A percentile compares a stretch with the other conserved stretches of the same genome.
Evolutionary conservation across 1,140 invertebrate species (phyloP).

Genomic region (Calliopsis andreniformis): DNA sequence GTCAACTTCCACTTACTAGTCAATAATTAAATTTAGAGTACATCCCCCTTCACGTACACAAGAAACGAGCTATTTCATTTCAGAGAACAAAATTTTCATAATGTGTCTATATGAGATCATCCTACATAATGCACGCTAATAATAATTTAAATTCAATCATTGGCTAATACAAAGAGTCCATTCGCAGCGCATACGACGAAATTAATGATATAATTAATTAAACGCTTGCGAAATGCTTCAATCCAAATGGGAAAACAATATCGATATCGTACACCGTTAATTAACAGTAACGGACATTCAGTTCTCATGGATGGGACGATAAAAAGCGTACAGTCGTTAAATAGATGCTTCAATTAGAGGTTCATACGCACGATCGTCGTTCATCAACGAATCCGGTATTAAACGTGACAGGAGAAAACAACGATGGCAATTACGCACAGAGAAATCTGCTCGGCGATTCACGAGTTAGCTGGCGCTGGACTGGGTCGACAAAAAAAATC

Average conservation of each 20-base stretch:
- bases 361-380: background rate
- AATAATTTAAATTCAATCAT: slow-evolving; percentile 16
- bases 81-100: background rate
- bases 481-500: slow-evolving; percentile 7
- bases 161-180: background rate
- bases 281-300: slow-evolving; percentile 1
- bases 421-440: background rate
- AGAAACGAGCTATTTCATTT: too few species aligned
- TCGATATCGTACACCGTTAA: background rate
- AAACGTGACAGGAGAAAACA: slow-evolving; percentile 23
- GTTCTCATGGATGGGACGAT: background rate
- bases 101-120: too few species aligned
- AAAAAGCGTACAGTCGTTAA: background rate
- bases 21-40: too few species aligned
- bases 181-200: background rate
- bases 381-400: background rate
- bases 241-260: background rate
- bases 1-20: too few species aligned
- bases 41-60: too few species aligned
- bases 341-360: background rate
- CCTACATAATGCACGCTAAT: background rate
- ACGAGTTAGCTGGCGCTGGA: background rate
- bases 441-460: background rate
- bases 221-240: background rate
- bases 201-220: slow-evolving; percentile 31